Evolutionary conservation across 2,113 vertebrate species (phyloP), one percentile per base, ranked within the genome.

Genomic region (Beaufortia kweichowensis): DNA sequence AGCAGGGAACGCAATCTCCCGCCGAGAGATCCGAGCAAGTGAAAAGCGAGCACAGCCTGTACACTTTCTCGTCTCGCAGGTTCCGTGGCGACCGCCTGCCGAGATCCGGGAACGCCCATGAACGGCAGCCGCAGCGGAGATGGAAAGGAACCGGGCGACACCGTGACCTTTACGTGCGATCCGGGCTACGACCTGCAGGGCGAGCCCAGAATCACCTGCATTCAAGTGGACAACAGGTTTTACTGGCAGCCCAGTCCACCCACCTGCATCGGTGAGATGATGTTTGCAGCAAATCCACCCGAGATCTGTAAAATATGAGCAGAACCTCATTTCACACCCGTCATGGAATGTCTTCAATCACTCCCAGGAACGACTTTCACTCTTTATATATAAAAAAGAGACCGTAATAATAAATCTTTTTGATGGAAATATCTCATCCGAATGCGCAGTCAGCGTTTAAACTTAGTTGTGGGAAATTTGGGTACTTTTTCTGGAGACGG

Each of bases 231-330:
- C 93, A 99, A 98, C 88, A 93, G 97, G 84, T 99, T 95, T 92
- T 99, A 96, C 94, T 99, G 97, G 97, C 96, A 98, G 88, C 97
- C 97, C 85, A 98, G 93, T 85, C 97, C 97, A 81, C 96, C 97
- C 72, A 93, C 95, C 77, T 99, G 97, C 92, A 98, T 98, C 83
- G 97, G 97, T 87, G 55, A 61, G 64, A 26, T 35, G 17, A 63
- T 41, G 57, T 78, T 75, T 75, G 26, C 76, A 46, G 31, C 11
- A 6, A 6, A 67, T 23, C 24, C 33, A 8, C 33, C 33, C 24
- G 24, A 70, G 73, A 75, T 26, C 41, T 63, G n/a, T 26, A 35
- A 33, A 21, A 77, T 59, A 31, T 17, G 1, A 29, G 43, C 24
- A 21, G 53, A 23, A 33, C 19, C 29, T 79, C 73, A 66, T 76